phyloP scores from a whole-genome alignment of 2,888 invertebrate genomes.

The Strigamia maritima region DNA sequence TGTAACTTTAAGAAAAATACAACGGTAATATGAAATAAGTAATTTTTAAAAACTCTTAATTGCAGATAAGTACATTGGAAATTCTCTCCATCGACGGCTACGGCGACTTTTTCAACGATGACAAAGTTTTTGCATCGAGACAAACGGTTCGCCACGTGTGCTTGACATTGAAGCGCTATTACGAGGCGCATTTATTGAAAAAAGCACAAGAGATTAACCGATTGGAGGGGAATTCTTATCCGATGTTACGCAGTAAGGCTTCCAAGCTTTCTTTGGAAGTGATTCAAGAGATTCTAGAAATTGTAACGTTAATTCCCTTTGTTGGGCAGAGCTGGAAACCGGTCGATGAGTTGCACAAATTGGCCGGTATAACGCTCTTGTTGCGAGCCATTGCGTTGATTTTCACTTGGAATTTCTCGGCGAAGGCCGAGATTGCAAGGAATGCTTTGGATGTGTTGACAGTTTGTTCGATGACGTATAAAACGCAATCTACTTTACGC shows the following conservation, averaged over 20 bases:
- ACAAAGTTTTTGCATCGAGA: slow-evolving; percentile 82
- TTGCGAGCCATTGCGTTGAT: slow-evolving; percentile 83
- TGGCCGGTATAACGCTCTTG: slow-evolving; percentile 72
- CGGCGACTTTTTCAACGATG: slow-evolving; percentile 65
- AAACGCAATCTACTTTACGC: slow-evolving; percentile 60
- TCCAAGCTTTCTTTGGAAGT: slow-evolving; percentile 68
- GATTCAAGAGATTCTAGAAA: slow-evolving; percentile 79
- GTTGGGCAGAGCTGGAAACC: slow-evolving; percentile 80
- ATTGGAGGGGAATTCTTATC: slow-evolving; percentile 47
- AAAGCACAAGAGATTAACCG: slow-evolving; percentile 67
- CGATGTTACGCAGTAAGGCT: slow-evolving; percentile 53
- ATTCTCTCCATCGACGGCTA: slow-evolving; percentile 72
- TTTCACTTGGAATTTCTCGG: slow-evolving; percentile 87
- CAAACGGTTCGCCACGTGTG: slow-evolving; percentile 89
- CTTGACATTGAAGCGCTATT: slow-evolving; percentile 81
- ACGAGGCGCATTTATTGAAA: slow-evolving; percentile 81
- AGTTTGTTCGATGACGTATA: slow-evolving; percentile 84
- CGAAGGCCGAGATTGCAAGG: slow-evolving; percentile 76
- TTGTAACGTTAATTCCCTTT: slow-evolving; percentile 70
- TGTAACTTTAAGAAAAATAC: too few species aligned
- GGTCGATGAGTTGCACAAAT: slow-evolving; percentile 77
- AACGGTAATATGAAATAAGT: too few species aligned
- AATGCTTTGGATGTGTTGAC: slow-evolving; percentile 80
- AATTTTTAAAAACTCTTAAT: too few species aligned
- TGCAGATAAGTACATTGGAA: slow-evolving; percentile 73